Percentiles rank a stretch among this genome's conserved stretches.
These are phyloP conservation scores for Muscina levida DNA, from an alignment of 2,888 invertebrate species.

Conservation along the genomic window DNA sequence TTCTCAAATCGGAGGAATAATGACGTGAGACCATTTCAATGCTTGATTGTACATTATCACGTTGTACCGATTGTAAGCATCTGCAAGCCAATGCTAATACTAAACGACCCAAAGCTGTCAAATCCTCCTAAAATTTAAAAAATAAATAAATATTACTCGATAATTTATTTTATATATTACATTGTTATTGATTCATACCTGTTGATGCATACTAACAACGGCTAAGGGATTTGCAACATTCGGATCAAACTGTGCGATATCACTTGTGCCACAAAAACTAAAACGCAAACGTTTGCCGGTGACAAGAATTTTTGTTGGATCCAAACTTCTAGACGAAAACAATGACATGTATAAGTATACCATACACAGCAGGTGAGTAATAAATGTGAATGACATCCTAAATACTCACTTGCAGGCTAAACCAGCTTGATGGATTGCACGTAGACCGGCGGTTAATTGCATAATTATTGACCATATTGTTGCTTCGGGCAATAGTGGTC, in stretches of 20 bases:
- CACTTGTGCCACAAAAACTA: constrained; percentile 90
- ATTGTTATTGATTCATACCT: constrained; percentile 74
- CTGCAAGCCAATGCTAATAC: constrained; percentile 96
- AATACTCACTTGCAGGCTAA: constrained; percentile 82
- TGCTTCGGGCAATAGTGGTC: constrained; percentile 91
- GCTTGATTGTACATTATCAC: constrained; percentile 92
- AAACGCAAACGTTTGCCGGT: constrained; percentile 89
- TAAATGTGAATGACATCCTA: neutral
- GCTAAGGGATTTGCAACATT: constrained; percentile 84
- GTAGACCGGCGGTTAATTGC: constrained; percentile 95
- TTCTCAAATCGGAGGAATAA: constrained; percentile 96
- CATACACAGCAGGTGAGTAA: neutral
- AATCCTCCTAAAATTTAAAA: constrained; percentile 85
- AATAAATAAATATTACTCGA: neutral
- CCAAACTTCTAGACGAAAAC: constrained; percentile 84
- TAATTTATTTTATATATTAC: neutral
- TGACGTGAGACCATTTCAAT: constrained; percentile 93
- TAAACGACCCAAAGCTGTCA: constrained; percentile 93
- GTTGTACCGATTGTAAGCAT: constrained; percentile 91
- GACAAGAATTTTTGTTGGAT: constrained; percentile 94
- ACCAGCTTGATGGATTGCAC: constrained; percentile 90
- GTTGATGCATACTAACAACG: constrained; percentile 86
- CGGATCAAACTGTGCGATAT: constrained; percentile 88
- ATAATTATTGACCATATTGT: constrained; percentile 97
- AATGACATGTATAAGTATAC: constrained; percentile 2